Evolutionary conservation across 2,113 vertebrate species (phyloP).

Genomic region (Chaetorhynchus papuensis): DNA sequence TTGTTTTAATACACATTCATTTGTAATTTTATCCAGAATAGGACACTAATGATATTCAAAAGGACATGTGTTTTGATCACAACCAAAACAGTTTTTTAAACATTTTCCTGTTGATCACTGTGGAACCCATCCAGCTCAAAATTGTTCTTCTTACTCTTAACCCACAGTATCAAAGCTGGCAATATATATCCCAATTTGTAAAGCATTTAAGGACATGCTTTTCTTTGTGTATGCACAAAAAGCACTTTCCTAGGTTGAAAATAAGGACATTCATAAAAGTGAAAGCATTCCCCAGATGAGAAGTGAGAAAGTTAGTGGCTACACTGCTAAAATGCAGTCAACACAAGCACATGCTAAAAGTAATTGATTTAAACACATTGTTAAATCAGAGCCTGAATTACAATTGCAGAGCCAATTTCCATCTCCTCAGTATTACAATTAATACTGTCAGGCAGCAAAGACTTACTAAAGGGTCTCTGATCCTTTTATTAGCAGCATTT

Average conservation of each 20-base stretch:
- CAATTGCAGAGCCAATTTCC: not conserved
- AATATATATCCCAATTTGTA: not conserved
- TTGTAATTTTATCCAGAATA: not conserved
- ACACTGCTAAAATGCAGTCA: not conserved
- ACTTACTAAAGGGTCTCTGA: not conserved
- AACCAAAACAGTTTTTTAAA: not conserved
- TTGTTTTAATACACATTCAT: not conserved
- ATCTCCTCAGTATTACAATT: not conserved
- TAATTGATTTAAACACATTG: not conserved
- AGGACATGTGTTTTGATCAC: not conserved
- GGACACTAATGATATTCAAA: not conserved
- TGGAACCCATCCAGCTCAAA: not conserved
- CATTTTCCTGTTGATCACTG: not conserved
- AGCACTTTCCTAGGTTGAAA: not conserved
- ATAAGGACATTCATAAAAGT: not conserved
- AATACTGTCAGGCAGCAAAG: not conserved
- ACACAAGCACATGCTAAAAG: not conserved
- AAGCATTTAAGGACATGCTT: not conserved
- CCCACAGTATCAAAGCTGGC: not conserved
- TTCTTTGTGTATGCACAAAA: not conserved
- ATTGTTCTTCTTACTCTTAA: not conserved
- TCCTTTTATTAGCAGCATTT: slow-evolving; percentile 5
- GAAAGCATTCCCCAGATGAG: not conserved
- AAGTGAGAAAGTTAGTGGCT: not conserved
- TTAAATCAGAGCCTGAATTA: slow-evolving; percentile 4